Conservation (phyloP, 2,113 vertebrate species). For the Chionodraco myersi region DNA sequence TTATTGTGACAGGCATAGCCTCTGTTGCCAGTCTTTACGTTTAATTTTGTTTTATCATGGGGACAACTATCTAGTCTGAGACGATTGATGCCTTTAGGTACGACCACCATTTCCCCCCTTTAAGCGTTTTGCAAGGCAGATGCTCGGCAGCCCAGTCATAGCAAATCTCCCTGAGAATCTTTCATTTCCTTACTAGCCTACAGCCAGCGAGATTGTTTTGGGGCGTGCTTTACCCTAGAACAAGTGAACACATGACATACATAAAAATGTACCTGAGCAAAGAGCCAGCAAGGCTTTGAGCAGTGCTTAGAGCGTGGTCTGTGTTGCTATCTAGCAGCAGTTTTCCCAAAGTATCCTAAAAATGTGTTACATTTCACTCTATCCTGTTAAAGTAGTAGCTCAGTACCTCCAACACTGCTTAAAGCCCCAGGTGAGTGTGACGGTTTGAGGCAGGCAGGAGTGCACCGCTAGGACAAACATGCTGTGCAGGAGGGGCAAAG, state of each 20-base stretch:
- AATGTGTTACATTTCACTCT: conserved; percentile 17
- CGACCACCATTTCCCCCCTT: conserved; percentile 70
- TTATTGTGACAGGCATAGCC: neutral
- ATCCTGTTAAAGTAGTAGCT: conserved; percentile 12
- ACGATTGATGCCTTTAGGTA: conserved; percentile 50
- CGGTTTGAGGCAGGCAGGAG: conserved; percentile 74
- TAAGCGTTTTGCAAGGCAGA: conserved; percentile 65
- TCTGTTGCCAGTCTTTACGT: conserved; percentile 4
- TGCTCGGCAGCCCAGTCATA: conserved; percentile 67
- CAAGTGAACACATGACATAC: conserved; percentile 67
- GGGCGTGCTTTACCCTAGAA: conserved; percentile 65
- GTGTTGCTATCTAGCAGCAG: conserved; percentile 6
- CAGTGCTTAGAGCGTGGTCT: conserved; percentile 70
- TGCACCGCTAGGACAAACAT: conserved; percentile 79
- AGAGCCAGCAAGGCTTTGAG: conserved; percentile 74
- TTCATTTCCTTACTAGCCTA: conserved; percentile 54
- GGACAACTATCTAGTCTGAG: conserved; percentile 24
- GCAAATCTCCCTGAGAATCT: conserved; percentile 57
- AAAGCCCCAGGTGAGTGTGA: conserved; percentile 74
- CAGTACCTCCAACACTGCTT: conserved; percentile 75
- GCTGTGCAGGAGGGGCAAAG: conserved; percentile 73
- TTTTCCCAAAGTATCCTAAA: conserved; percentile 17
- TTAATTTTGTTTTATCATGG: neutral
- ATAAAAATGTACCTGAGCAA: conserved; percentile 66
- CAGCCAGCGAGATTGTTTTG: conserved; percentile 64